Evolutionary conservation across 2,113 vertebrate species (phyloP).

Genomic region (human (Homo sapiens)): DNA sequence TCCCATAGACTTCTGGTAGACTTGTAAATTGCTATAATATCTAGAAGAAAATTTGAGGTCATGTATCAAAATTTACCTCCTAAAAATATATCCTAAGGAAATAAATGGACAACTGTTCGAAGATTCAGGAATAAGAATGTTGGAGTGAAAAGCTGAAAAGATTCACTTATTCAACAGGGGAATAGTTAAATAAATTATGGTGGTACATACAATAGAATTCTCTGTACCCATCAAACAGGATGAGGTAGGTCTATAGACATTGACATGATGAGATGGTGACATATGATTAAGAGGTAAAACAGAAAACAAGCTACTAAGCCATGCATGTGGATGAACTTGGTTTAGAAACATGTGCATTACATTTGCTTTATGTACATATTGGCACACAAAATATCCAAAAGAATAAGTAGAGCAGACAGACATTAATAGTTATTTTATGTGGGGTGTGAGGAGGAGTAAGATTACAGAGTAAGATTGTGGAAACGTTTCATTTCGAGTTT

Average conservation of each 20-base stretch:
- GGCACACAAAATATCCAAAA: not conserved
- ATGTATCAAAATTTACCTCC: not conserved
- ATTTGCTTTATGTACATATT: not conserved
- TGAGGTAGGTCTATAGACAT: not conserved
- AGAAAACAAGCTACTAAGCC: not conserved
- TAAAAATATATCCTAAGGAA: conserved; percentile 25
- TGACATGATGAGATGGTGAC: not conserved
- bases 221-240: not conserved
- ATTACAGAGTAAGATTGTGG: not conserved
- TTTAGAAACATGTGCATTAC: not conserved
- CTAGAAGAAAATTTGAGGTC: not conserved
- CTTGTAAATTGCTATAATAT: not conserved
- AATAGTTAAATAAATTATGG: not conserved
- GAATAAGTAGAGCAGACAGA: not conserved
- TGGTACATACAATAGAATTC: not conserved
- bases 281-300: not conserved
- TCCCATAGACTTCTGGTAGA: no score
- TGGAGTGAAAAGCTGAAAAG: conserved; percentile 2
- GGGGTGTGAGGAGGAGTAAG: not conserved
- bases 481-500: not conserved
- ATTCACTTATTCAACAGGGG: conserved; percentile 33
- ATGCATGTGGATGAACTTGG: not conserved
- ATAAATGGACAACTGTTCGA: not conserved
- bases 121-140: conserved; percentile 9
- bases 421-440: not conserved